These are phyloP conservation scores for Malachius bipustulatus DNA, from an alignment of 2,888 invertebrate genomes.

Conservation along the genomic window DNA sequence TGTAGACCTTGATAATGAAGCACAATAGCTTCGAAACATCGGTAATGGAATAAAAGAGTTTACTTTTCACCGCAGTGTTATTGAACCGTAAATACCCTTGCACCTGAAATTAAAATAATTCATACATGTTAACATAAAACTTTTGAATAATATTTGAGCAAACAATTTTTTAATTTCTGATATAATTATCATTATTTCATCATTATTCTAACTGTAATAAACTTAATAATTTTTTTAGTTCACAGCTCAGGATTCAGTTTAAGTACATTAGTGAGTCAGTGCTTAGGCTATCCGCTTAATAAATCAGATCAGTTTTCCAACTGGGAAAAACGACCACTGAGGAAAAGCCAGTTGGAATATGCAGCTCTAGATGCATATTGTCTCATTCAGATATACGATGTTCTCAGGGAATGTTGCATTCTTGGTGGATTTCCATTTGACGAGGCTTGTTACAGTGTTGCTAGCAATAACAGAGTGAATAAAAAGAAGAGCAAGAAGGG, in stretches of 20 bases:
- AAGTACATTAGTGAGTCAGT: slow-evolving; percentile 60
- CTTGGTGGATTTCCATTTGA: slow-evolving; percentile 48
- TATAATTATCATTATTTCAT: too few species aligned
- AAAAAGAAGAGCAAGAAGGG: slow-evolving; percentile 35
- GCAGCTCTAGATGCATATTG: slow-evolving; percentile 85
- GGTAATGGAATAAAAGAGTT: too few species aligned
- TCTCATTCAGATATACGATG: slow-evolving; percentile 66
- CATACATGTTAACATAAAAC: too few species aligned
- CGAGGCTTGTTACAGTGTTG: slow-evolving; percentile 48
- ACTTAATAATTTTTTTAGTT: slow-evolving; percentile 18
- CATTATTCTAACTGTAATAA: too few species aligned
- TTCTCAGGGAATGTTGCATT: slow-evolving; percentile 41
- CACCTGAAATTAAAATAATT: too few species aligned
- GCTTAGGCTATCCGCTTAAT: slow-evolving; percentile 64
- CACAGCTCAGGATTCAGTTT: slow-evolving; percentile 52
- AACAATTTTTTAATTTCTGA: too few species aligned
- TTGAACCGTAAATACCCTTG: too few species aligned
- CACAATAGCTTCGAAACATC: too few species aligned
- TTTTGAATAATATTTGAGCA: too few species aligned
- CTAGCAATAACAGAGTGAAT: slow-evolving; percentile 41
- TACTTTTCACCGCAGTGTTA: too few species aligned
- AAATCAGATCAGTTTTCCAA: slow-evolving; percentile 88
- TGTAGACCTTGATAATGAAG: too few species aligned
- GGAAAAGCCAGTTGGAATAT: slow-evolving; percentile 66
- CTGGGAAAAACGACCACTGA: slow-evolving; percentile 75